Conservation (phyloP, 2,113 vertebrate species). For the Ameiurus melas region DNA sequence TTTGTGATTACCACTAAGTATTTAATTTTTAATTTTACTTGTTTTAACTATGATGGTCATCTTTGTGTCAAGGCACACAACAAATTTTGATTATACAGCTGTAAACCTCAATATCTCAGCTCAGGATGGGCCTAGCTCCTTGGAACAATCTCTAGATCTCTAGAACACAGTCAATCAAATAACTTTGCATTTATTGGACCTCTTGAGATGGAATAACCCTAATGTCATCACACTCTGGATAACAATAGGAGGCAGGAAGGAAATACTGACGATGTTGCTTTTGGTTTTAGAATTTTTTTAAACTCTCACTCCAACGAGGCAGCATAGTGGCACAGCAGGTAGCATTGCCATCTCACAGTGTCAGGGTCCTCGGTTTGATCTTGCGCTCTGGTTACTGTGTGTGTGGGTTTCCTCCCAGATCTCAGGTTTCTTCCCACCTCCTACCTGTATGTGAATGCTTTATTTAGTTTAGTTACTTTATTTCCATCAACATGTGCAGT, state of each 20-base stretch:
- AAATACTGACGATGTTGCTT: background rate
- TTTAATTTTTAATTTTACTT: too few species aligned
- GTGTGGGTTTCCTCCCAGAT: background rate
- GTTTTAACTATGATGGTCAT: too few species aligned
- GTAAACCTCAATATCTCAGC: too few species aligned
- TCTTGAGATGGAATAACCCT: too few species aligned
- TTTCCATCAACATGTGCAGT: background rate
- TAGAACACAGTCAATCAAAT: too few species aligned
- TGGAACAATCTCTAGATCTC: too few species aligned
- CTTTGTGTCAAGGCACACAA: too few species aligned
- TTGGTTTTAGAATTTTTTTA: background rate
- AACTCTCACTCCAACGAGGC: background rate
- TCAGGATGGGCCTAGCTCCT: too few species aligned
- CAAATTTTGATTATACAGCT: too few species aligned
- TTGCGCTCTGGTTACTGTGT: background rate
- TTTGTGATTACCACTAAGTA: too few species aligned
- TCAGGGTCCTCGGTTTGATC: background rate
- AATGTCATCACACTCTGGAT: background rate
- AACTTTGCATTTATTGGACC: too few species aligned
- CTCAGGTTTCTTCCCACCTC: background rate
- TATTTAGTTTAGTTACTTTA: background rate
- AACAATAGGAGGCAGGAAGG: background rate
- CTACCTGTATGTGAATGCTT: background rate
- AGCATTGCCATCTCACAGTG: background rate
- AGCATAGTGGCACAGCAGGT: background rate